phyloP scores from a whole-genome alignment of 2,888 invertebrate genomes.

The Calliscelio sp. region DNA sequence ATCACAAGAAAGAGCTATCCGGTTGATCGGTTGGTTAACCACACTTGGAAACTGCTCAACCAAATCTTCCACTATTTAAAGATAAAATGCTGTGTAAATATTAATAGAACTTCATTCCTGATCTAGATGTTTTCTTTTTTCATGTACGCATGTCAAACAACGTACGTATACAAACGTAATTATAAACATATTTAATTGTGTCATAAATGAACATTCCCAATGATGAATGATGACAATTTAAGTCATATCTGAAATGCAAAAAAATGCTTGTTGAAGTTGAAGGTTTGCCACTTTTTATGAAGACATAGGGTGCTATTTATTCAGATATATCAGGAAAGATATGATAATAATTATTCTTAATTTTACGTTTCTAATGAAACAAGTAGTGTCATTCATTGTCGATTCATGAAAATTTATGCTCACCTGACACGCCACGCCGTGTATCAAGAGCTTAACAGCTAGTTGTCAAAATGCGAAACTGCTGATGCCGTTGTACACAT shows the following conservation, averaged over 20 bases:
- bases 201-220: no score
- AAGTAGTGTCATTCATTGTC: conserved; percentile 25
- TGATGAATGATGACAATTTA: no score
- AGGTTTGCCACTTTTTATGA: no score
- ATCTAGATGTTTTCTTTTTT: neutral
- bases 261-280: no score
- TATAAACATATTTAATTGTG: no score
- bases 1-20: conserved; percentile 65
- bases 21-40: conserved; percentile 75
- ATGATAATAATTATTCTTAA: conserved; percentile 77
- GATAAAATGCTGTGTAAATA: conserved; percentile 21
- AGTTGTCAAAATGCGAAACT: conserved; percentile 82
- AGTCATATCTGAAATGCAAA: no score
- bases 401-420: conserved; percentile 77
- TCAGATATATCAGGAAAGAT: no score
- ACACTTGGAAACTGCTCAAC: conserved; percentile 70
- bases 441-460: conserved; percentile 81
- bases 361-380: conserved; percentile 76
- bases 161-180: no score
- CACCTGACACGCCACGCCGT: conserved; percentile 78
- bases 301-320: no score
- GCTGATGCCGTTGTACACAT: conserved; percentile 57
- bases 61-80: conserved; percentile 47
- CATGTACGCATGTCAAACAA: no score
- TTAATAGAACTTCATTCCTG: neutral